Percentiles rank a stretch among this genome's conserved stretches.
Evolutionary conservation across 2,113 vertebrate genomes (phyloP).

Genomic region (Colaptes auratus): DNA sequence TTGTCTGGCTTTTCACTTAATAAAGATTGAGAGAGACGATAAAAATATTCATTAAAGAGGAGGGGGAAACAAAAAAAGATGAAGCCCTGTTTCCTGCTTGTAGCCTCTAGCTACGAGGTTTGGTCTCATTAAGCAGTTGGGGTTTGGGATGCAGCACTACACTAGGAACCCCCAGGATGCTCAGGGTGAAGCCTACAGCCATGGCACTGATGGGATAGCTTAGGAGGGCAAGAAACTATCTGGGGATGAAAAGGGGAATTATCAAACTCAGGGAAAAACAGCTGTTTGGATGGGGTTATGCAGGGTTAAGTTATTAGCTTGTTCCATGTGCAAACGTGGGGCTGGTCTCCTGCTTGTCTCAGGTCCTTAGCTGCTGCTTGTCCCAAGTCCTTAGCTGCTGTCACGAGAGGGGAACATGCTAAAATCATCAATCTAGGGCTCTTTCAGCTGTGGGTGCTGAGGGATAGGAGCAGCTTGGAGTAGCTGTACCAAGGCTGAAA

Average conservation of each 20-base stretch:
- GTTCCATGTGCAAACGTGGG: accelerated
- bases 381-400: background rate
- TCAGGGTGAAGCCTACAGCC: background rate
- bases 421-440: background rate
- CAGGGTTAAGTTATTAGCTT: background rate
- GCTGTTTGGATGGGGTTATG: background rate
- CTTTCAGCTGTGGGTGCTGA: background rate
- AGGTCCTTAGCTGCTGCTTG: background rate
- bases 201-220: background rate
- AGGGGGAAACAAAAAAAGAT: accelerated
- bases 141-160: background rate
- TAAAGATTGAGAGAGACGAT: constrained; percentile 52
- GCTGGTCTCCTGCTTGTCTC: background rate
- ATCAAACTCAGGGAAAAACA: background rate
- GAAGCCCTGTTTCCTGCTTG: background rate
- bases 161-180: background rate
- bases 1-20: constrained; percentile 39
- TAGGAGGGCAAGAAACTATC: background rate
- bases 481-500: background rate
- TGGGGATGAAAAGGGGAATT: background rate
- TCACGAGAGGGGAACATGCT: background rate
- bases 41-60: constrained; percentile 37
- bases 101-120: background rate
- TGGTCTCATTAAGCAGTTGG: background rate
- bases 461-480: background rate